Evolutionary conservation across 2,888 invertebrate genomes (phyloP), one percentile per base, ranked within the genome.

Genomic region (Lomographa bimaculata): DNA sequence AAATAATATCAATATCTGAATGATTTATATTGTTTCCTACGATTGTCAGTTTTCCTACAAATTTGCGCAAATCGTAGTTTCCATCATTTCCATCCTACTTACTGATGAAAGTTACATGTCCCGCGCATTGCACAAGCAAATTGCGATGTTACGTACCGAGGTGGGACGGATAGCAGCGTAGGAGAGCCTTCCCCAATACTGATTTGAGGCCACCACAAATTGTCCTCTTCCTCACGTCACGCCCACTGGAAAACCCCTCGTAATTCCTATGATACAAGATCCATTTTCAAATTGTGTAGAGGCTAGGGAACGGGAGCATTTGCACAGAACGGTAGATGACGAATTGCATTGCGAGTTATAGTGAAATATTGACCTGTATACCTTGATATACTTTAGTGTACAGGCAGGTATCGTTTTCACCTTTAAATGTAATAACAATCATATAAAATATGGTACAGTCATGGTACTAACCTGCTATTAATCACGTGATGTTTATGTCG

Each of bases 161-260:
- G 60, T 71, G 56, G 71, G 66, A 69, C 75, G 75, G 75, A 80
- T 74, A 62, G 55, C 37, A 52, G 74, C 60, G 80, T 79, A 78
- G 80, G 80, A 73, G 76, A 79, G 69, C 76, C 81, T 80, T 79
- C 86, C 86, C 86, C 76, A 77, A 75, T 71, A 75, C 68, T 72
- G 81, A 84, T 89, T 87, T 86, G 86, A 87, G 87, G 87, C 82
- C 87, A 79, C 64, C 61, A 67, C 79, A 86, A 89, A 87, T 87
- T 84, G 86, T 70, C 55, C 71, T 71, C 86, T 82, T 89, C 89
- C 87, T 85, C 76, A 60, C 78, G 49, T 47, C 46, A 53, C 53
- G 51, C 63, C 59, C 64, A 62, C 42, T 46, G 66, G 58, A 82
- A 79, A 78, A 76, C 72, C 77, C 69, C 66, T 68, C 72, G 60